A percentile compares a stretch with the other conserved stretches of the same genome.
Evolutionary conservation across 2,113 vertebrate species (phyloP).

Genomic region (Camelus dromedarius): DNA sequence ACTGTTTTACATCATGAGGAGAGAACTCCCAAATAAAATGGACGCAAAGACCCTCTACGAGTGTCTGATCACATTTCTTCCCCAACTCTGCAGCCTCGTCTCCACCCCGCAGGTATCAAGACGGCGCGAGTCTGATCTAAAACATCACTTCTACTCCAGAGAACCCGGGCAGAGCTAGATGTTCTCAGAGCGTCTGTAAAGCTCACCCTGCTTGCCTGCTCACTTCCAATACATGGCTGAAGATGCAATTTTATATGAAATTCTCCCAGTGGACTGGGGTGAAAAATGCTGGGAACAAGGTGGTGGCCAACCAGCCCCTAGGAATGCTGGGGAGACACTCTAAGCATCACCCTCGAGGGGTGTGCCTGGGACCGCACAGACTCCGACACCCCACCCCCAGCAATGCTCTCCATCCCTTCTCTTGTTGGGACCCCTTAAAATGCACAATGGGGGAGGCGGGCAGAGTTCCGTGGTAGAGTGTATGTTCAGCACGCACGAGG

Average conservation of each 20-base stretch:
- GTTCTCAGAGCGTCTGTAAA: neutral
- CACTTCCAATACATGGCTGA: neutral
- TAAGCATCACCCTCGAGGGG: rapidly evolving
- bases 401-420: neutral
- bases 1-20: neutral
- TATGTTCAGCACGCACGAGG: no score
- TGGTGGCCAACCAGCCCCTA: neutral
- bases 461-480: no score
- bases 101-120: neutral
- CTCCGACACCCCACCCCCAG: neutral
- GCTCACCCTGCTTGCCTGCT: neutral
- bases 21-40: neutral
- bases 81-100: no score
- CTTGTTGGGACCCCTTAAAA: neutral
- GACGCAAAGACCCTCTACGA: no score
- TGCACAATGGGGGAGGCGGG: neutral
- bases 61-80: neutral
- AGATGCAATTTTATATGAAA: neutral
- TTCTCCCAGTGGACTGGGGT: neutral
- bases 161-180: neutral
- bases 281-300: neutral
- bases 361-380: rapidly evolving
- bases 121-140: neutral
- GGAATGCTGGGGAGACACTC: neutral
- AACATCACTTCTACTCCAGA: neutral